Base-by-base conservation (phyloP, 2,797 vertebrate genomes). In the Anableps anableps region DNA sequence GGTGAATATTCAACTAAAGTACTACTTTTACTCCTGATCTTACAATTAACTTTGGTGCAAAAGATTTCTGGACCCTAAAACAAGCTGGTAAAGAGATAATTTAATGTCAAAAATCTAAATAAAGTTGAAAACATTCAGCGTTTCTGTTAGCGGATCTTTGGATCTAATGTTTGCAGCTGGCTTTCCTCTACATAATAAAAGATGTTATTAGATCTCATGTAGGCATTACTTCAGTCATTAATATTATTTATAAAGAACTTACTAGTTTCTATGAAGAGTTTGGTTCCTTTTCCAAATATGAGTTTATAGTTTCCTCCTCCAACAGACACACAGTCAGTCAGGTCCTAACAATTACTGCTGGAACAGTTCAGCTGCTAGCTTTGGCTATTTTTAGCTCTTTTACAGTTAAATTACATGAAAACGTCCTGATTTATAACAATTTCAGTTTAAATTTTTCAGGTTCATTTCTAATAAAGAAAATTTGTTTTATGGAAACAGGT, bases 251-350 rank as follows among this genome's bases (percentile, higher is more conserved):
- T 47, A n/a, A 16, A 58, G 10, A 41, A 62, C 55, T 62, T 58
- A 47, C 17, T 47, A 5, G 55, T 60, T 60, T 31, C 53, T 45
- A 45, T 13, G 3, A 58, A 19, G 26, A 75, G 5, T 60, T 75
- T 60, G 41, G 38, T 60, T 74, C 85, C 89, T 62, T 73, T 43
- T 62, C 86, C 89, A 86, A 90, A 91, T 17, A 81, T 43, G 1
- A 89, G 16, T 78, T 87, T 91, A 45, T 36, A 80, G 72, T 74
- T 79, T 62, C 41, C 75, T 31, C 70, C 31, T 51, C 2, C n/a
- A n/a, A n/a, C 38, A 47, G 71, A 21, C 71, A 50, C 71, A 73
- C 71, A 31, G 47, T 34, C 16, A 21, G 48, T 50, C 72, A 5
- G 48, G 51, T 3, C 47, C 17, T 4, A 36, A 51, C 72, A 51